Conservation (phyloP, 2,888 invertebrate species). For the Orchesella flavescens region DNA sequence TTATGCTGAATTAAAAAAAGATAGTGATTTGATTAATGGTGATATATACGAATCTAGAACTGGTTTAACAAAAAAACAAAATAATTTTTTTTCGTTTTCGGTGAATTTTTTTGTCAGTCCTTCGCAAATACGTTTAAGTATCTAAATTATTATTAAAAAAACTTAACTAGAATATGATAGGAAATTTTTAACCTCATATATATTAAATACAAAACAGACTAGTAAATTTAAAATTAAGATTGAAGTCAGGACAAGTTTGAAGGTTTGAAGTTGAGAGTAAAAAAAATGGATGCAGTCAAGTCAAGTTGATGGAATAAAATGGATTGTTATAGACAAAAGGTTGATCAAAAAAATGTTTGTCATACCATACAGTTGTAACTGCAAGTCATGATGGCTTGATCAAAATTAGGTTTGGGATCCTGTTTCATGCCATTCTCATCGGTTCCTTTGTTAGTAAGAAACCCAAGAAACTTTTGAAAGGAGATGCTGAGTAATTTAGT, state of each 20-base stretch:
- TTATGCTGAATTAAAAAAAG: conserved; percentile 30
- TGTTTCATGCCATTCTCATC: no score
- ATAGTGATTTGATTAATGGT: conserved; percentile 60
- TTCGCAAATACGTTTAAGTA: conserved; percentile 5
- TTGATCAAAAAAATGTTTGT: no score
- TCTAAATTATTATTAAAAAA: conserved; percentile 14
- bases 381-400: no score
- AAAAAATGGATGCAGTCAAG: not conserved
- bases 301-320: not conserved
- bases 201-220: no score
- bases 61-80: conserved; percentile 36
- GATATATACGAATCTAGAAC: conserved; percentile 42
- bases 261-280: not conserved
- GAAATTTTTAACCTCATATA: conserved; percentile 40
- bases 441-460: no score
- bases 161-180: conserved; percentile 61
- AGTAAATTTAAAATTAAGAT: not conserved
- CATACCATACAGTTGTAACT: no score
- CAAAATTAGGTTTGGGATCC: no score
- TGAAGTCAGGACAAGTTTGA: not conserved
- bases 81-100: conserved; percentile 27
- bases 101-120: conserved; percentile 31
- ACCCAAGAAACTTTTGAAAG: no score
- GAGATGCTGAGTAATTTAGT: no score
- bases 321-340: no score